A percentile compares a stretch with the other conserved stretches of the same genome.
phyloP scores from a whole-genome alignment of 2,113 vertebrate genomes.

The Panthera leo region DNA sequence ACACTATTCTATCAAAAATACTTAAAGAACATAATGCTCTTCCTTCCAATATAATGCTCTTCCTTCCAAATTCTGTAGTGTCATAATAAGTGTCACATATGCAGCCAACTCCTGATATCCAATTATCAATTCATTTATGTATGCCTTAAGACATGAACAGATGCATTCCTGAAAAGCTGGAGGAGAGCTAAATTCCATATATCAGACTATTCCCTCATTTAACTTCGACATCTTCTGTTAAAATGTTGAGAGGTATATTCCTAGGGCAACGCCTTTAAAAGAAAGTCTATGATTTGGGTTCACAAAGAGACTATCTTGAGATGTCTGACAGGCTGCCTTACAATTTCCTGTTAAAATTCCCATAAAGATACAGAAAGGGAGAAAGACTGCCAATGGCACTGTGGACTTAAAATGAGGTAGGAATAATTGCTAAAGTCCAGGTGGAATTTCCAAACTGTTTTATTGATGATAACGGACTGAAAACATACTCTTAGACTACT shows the following conservation, averaged over 20 bases:
- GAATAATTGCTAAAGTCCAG: background rate
- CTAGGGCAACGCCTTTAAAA: conserved; percentile 50
- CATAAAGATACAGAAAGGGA: background rate
- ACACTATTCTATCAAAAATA: conserved; percentile 53
- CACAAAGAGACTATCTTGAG: conserved; percentile 25
- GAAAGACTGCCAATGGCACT: background rate
- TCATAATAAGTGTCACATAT: conserved; percentile 73
- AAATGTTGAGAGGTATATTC: conserved; percentile 51
- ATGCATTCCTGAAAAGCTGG: conserved; percentile 62
- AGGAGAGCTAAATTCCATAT: conserved; percentile 52
- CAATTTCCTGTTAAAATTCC: background rate
- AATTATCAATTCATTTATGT: conserved; percentile 78
- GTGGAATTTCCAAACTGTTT: conserved; percentile 26
- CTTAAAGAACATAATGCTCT: conserved; percentile 57
- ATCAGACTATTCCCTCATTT: conserved; percentile 65
- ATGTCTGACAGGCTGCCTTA: conserved; percentile 6
- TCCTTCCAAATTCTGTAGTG: conserved; percentile 68
- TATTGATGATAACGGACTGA: background rate
- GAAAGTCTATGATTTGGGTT: background rate
- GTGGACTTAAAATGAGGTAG: background rate
- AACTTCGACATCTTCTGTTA: conserved; percentile 62
- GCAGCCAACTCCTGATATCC: conserved; percentile 67
- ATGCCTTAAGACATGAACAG: conserved; percentile 72
- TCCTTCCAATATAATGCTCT: conserved; percentile 68
- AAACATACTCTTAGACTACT: background rate